Evolutionary conservation across 1,140 invertebrate species (phyloP).

Genomic region (Scaptodrosophila lebanonensis): DNA sequence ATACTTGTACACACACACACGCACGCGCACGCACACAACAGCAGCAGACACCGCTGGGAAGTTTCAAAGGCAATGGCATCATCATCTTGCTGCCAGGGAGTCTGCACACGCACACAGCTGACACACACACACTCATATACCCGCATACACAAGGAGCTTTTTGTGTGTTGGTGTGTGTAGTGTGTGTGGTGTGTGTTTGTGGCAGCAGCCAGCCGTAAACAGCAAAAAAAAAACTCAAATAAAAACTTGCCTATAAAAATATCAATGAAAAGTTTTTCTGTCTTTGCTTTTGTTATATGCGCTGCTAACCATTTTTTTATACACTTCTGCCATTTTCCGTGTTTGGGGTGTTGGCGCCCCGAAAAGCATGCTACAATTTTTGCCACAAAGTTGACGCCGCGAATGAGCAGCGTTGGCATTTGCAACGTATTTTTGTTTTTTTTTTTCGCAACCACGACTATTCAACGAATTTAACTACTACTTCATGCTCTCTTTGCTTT

Average conservation of each 20-base stretch:
- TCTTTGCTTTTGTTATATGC: slow-evolving; percentile 23
- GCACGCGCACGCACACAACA: slow-evolving; percentile 9
- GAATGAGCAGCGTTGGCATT: no score
- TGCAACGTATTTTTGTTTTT: slow-evolving; percentile 8
- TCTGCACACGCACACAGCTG: slow-evolving; percentile 26
- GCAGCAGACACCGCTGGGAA: slow-evolving; percentile 28
- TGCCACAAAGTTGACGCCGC: slow-evolving; percentile 17
- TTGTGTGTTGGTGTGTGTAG: slow-evolving; percentile 32
- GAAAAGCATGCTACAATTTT: slow-evolving; percentile 9
- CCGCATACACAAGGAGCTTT: slow-evolving; percentile 1
- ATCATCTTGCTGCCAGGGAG: slow-evolving; percentile 36
- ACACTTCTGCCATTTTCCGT: neutral
- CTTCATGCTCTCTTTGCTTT: neutral
- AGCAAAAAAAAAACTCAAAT: slow-evolving; percentile 34
- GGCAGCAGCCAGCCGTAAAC: slow-evolving; percentile 37
- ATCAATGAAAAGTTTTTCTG: slow-evolving; percentile 56
- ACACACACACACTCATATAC: slow-evolving; percentile 12
- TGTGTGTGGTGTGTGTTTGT: no score
- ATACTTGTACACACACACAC: slow-evolving; percentile 6
- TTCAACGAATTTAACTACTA: no score
- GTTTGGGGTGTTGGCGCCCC: neutral
- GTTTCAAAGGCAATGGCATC: slow-evolving; percentile 67
- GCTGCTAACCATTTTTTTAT: slow-evolving; percentile 40
- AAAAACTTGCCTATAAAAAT: slow-evolving; percentile 56
- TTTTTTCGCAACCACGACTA: no score